A percentile compares a stretch with the other conserved stretches of the same genome.
Evolutionary conservation across 2,888 invertebrate species (phyloP).

Genomic region (Lydus trimaculatus): DNA sequence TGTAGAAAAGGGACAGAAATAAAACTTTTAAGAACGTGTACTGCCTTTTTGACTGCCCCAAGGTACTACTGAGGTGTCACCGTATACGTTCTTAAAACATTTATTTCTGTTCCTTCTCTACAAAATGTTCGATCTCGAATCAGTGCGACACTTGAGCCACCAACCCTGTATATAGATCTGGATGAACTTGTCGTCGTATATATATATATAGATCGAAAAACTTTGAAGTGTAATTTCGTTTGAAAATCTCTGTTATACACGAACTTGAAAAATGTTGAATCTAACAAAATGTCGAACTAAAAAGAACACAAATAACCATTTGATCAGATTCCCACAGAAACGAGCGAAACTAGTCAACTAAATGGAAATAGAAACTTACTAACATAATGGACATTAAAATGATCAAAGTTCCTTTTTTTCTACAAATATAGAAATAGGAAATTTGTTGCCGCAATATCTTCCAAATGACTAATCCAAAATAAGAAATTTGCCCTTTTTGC

Average conservation of each 20-base stretch:
- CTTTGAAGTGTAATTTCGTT: conserved; percentile 19
- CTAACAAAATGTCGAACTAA: conserved; percentile 8
- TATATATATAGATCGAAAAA: conserved; percentile 7
- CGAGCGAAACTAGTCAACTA: not conserved
- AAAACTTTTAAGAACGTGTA: no score
- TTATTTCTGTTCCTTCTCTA: no score
- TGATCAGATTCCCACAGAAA: conserved; percentile 37
- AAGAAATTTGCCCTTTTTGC: not conserved
- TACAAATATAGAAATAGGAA: not conserved
- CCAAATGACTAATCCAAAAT: not conserved
- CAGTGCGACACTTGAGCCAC: no score
- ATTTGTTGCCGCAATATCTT: not conserved
- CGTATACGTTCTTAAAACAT: no score
- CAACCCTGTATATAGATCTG: not conserved
- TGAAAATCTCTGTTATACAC: conserved; percentile 13
- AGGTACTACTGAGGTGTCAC: no score
- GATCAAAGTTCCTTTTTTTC: conserved; percentile 34
- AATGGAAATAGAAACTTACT: conserved; percentile 32
- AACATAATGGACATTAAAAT: conserved; percentile 37
- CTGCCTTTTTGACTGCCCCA: no score
- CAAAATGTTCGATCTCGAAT: no score
- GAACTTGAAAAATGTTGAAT: conserved; percentile 30
- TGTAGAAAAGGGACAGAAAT: no score
- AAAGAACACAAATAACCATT: conserved; percentile 38
- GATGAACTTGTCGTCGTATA: not conserved